phyloP scores from a whole-genome alignment of 2,797 vertebrate genomes.

The Antrozous pallidus region DNA sequence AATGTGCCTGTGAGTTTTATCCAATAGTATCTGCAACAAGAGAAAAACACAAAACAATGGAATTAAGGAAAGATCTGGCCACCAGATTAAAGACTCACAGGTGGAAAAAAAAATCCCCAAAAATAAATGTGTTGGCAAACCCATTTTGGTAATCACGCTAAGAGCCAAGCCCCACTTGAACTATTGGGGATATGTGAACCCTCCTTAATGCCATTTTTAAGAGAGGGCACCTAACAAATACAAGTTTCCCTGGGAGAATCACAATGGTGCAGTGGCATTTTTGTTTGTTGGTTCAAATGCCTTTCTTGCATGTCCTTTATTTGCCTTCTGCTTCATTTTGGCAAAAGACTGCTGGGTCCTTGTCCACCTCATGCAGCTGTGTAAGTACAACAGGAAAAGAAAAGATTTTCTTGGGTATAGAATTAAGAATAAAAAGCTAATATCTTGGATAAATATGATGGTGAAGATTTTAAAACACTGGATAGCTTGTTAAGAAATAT shows the following conservation, averaged over 20 bases:
- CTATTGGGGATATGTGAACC: neutral
- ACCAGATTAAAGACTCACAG: slow-evolving; percentile 10
- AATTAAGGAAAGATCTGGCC: slow-evolving; percentile 43
- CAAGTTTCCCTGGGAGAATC: slow-evolving; percentile 58
- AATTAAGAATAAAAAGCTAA: slow-evolving; percentile 30
- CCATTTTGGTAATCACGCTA: slow-evolving; percentile 47
- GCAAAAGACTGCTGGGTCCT: neutral
- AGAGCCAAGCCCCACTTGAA: slow-evolving; percentile 44
- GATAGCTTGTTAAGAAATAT: slow-evolving; percentile 52
- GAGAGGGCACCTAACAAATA: slow-evolving; percentile 31
- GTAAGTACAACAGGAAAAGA: neutral
- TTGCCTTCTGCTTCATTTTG: slow-evolving; percentile 47
- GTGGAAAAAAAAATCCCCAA: neutral
- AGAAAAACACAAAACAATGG: slow-evolving; percentile 45
- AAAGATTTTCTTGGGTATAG: neutral
- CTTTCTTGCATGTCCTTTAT: slow-evolving; percentile 21
- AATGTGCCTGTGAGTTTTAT: neutral
- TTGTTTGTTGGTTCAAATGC: slow-evolving; percentile 37
- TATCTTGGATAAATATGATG: slow-evolving; percentile 1
- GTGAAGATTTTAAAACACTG: slow-evolving; percentile 25
- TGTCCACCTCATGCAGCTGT: slow-evolving; percentile 8
- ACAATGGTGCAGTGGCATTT: slow-evolving; percentile 13
- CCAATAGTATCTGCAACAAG: neutral
- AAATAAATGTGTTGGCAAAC: slow-evolving; percentile 60
- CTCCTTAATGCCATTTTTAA: slow-evolving; percentile 39